Evolutionary conservation across 1,140 invertebrate species (phyloP), one percentile per base, ranked within the genome.

Genomic region (Euglossa dilemma): DNA sequence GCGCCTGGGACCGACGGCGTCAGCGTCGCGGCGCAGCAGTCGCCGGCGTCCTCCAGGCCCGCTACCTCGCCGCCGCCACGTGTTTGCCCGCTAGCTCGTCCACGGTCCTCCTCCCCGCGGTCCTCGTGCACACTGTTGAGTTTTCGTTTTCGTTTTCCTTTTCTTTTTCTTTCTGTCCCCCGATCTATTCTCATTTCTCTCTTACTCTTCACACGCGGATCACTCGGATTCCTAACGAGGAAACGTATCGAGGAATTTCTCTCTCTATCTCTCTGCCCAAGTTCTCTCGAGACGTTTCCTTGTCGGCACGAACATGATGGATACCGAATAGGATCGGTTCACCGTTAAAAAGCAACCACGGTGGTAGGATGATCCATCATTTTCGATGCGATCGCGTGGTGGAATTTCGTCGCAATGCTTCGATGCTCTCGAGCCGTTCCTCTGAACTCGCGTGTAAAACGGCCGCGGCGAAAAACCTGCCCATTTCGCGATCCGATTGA

Each of bases 61-160:
- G 91, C 90, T 88, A 91, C 90, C 85, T 92, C 91, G 85, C 85
- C 83, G 77, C 83, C 85, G 71, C 84, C 87, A 63, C 87, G 86
- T 84, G 86, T 64, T 82, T 89, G 83, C 18, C 81, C 80, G 64
- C 75, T 87, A 47, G 66, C 80, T 63, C 90, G 89, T 63, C 87
- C 85, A 70, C 89, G 86, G 66, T 87, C 88, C 69, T 83, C 85
- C 66, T 84, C 77, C 56, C 87, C 90, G 78, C 91, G 90, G 61
- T 93, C 92, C 91, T 94, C 92, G 92, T 94, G 90, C 77, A 93
- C 93, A 92, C 94, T 94, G 93, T 85, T 89, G 85, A 87, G 72
- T 71, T 83, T 88, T 86, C 85, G 74, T 72, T 57, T 74, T n/a
- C n/a, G n/a, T n/a, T n/a, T n/a, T n/a, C n/a, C n/a, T 71, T 83